phyloP scores from a whole-genome alignment of 1,140 invertebrate genomes.

The Campoletis sonorensis region DNA sequence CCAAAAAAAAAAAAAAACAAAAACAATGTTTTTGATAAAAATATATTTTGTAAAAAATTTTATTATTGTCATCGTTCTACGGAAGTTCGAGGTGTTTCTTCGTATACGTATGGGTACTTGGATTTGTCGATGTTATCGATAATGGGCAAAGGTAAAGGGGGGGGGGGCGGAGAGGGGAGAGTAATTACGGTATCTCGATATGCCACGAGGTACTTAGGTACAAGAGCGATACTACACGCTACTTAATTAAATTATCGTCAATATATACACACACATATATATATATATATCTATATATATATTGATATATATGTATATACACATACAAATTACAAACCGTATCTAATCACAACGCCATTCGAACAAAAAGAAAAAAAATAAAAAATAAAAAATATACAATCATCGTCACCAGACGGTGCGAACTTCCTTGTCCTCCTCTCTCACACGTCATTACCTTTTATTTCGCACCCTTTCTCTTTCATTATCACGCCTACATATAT shows the following conservation, averaged over 20 bases:
- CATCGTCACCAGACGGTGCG: constrained; percentile 37
- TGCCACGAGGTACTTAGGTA: constrained; percentile 56
- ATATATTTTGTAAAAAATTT: neutral
- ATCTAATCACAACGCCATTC: constrained; percentile 62
- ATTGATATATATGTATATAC: too few relatives aligned
- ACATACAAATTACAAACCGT: constrained; percentile 47
- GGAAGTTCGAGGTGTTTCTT: constrained; percentile 24
- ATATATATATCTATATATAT: too few relatives aligned
- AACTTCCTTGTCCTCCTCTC: constrained; percentile 2
- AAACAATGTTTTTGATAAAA: constrained; percentile 2
- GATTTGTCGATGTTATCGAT: constrained; percentile 40
- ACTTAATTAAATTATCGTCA: constrained; percentile 52
- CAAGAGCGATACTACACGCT: constrained; percentile 57
- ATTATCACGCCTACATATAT: neutral
- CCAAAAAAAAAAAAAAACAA: too few relatives aligned
- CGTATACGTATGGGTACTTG: neutral
- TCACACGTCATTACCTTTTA: neutral
- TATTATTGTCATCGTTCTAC: neutral
- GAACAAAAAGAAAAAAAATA: constrained; percentile 36
- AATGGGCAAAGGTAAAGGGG: neutral
- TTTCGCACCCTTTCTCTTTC: neutral
- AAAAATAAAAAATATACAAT: constrained; percentile 48
- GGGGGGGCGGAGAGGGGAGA: neutral
- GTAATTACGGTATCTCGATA: constrained; percentile 54
- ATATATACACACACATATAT: constrained; percentile 41